phyloP scores from a whole-genome alignment of 2,113 vertebrate species.

The Tympanuchus pallidicinctus region DNA sequence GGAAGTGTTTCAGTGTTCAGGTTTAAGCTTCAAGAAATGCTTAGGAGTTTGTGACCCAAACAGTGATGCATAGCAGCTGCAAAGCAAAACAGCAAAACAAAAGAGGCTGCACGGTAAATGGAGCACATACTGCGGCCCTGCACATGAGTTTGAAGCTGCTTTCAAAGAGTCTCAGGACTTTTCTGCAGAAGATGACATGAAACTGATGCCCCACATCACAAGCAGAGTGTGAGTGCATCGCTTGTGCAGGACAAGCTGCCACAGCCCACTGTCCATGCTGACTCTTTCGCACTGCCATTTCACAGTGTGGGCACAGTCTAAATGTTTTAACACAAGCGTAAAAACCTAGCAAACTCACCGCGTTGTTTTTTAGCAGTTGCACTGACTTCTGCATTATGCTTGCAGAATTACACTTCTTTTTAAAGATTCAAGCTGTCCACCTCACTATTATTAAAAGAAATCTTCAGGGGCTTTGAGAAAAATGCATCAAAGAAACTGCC shows the following conservation, averaged over 20 bases:
- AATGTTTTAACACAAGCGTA: background rate
- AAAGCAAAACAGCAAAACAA: background rate
- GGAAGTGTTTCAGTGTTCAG: background rate
- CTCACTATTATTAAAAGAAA: background rate
- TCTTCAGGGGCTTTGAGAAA: background rate
- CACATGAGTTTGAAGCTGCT: background rate
- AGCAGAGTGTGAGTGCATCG: background rate
- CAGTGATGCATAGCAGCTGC: background rate
- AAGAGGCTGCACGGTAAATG: background rate
- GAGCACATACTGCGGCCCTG: rapidly evolving
- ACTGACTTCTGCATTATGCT: background rate
- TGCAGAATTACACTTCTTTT: background rate
- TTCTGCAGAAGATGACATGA: rapidly evolving
- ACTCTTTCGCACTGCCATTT: background rate
- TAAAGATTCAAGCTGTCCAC: background rate
- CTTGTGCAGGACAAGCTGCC: background rate
- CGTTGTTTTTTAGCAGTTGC: background rate
- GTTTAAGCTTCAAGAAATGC: background rate
- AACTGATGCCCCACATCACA: rapidly evolving
- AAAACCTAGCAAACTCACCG: background rate
- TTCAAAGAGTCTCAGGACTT: background rate
- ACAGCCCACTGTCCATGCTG: rapidly evolving
- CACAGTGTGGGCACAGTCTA: rapidly evolving
- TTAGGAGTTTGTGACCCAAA: background rate
- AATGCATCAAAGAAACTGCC: background rate